These are phyloP conservation scores for Remorina albescens DNA, from an alignment of 2,797 vertebrate genomes.

Conservation along the genomic window DNA sequence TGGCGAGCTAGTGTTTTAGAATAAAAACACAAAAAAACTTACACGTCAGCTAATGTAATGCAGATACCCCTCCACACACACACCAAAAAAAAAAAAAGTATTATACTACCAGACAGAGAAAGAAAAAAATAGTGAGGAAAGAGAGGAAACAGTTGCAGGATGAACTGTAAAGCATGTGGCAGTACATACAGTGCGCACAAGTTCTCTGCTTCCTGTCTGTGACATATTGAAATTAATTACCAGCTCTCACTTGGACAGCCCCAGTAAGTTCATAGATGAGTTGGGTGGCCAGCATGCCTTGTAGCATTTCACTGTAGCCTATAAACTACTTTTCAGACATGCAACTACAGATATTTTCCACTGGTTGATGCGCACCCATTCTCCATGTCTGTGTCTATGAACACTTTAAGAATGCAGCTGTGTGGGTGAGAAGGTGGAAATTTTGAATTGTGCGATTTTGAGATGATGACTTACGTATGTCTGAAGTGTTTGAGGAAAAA, in stretches of 20 bases:
- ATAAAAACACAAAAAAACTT: background rate
- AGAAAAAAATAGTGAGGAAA: conserved; percentile 31
- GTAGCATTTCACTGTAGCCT: conserved; percentile 41
- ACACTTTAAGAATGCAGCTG: conserved; percentile 67
- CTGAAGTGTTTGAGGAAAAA: conserved; percentile 63
- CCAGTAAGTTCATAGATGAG: conserved; percentile 18
- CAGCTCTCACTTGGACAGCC: conserved; percentile 37
- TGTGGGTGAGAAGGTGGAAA: conserved; percentile 66
- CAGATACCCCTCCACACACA: background rate
- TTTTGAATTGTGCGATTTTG: conserved; percentile 67
- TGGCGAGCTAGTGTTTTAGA: background rate
- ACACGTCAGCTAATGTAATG: background rate
- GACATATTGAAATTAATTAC: conserved; percentile 28
- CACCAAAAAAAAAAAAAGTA: too few species aligned
- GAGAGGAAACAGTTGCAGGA: conserved; percentile 41
- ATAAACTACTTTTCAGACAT: conserved; percentile 63
- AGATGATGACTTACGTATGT: conserved; percentile 69
- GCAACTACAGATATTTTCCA: conserved; percentile 71
- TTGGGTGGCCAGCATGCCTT: conserved; percentile 43
- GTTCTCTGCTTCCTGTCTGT: conserved; percentile 16
- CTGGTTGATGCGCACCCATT: conserved; percentile 55
- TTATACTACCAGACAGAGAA: background rate
- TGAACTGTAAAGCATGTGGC: conserved; percentile 45
- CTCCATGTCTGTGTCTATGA: conserved; percentile 50
- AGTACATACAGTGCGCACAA: conserved; percentile 1